A percentile compares a stretch with the other conserved stretches of the same genome.
phyloP scores from a whole-genome alignment of 1,140 invertebrate species.

The Aplysia californica region DNA sequence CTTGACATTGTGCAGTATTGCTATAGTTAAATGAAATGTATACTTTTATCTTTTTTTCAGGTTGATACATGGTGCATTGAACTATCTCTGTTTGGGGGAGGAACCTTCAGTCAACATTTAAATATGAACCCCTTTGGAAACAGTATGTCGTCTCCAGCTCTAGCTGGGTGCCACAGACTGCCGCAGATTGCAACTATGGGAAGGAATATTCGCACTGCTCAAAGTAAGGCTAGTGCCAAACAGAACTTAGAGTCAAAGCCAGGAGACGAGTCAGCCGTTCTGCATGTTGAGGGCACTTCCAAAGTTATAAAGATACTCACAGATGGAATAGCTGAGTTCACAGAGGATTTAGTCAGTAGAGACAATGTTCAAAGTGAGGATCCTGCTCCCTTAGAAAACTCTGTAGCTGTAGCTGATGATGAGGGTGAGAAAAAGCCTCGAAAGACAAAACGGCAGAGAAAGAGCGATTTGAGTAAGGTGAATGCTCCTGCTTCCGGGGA shows the following conservation, averaged over 20 bases:
- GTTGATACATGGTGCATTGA: not conserved
- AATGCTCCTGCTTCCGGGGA: not conserved
- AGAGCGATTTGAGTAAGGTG: not conserved
- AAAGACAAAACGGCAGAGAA: not conserved
- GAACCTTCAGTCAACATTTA: not conserved
- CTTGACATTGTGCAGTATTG: no score
- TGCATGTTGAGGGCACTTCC: constrained; percentile 51
- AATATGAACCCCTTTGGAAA: constrained; percentile 20
- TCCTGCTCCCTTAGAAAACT: constrained; percentile 8
- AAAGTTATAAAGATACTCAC: constrained; percentile 43
- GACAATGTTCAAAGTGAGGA: constrained; percentile 25
- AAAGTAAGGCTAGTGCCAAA: constrained; percentile 55
- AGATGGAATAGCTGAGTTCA: constrained; percentile 40
- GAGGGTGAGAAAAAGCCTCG: not conserved
- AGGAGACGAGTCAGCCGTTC: constrained; percentile 32
- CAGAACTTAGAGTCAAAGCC: constrained; percentile 12
- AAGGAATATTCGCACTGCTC: constrained; percentile 53
- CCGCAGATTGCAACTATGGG: constrained; percentile 57
- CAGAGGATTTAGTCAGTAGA: constrained; percentile 24
- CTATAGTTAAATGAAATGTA: not conserved
- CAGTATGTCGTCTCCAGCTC: constrained; percentile 6
- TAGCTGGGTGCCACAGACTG: constrained; percentile 45
- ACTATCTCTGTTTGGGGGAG: not conserved
- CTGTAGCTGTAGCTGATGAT: not conserved
- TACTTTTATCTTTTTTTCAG: not conserved